Evolutionary conservation across 2,797 vertebrate species (phyloP), one percentile per base, ranked within the genome.

Genomic region (Aratinga solstitialis): DNA sequence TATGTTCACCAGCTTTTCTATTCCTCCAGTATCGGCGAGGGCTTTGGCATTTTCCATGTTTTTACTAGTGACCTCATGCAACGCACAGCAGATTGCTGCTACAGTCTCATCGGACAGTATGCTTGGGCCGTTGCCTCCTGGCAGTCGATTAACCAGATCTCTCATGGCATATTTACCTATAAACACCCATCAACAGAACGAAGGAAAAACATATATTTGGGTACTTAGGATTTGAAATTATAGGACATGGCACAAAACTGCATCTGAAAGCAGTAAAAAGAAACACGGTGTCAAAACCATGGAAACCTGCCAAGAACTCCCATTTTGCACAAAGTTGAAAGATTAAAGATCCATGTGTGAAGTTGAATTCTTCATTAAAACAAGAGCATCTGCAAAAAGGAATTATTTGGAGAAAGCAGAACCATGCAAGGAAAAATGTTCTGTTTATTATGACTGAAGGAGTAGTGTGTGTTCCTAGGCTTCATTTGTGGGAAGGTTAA

Each of bases 21-120:
- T 99, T 32, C 99, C 99, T 1, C 99, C 99, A 0, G 99, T 99
- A 93, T 99, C 99, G 0, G 99, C 99, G 84, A 99, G 97, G 29
- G 99, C 99, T 93, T 99, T 99, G 89, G 99, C 99, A 2, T 99
- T 99, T 97, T 99, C 99, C 99, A 99, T 99, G 98, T 99, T 99
- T 94, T 99, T 99, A 96, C 99, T 99, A 74, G 99, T 99, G 98
- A 99, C 99, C 98, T 99, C 99, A 6, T 99, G 99, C 97, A 99
- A 97, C 29, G 99, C 99, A 72, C 99, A 99, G 98, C 99, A 99
- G 98, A 99, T 99, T 7, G 99, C 99, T 0, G 99, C 99, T 94
- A 99, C 98, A 0, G 99, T 99, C 97, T 99, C 99, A 8, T 99
- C 99, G 0, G 99, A 99, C 94, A 99, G 96, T 84, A 99, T 96